These are phyloP conservation scores for Steinernema hermaphroditum DNA, from an alignment of 2,888 invertebrate species.

Conservation along the genomic window DNA sequence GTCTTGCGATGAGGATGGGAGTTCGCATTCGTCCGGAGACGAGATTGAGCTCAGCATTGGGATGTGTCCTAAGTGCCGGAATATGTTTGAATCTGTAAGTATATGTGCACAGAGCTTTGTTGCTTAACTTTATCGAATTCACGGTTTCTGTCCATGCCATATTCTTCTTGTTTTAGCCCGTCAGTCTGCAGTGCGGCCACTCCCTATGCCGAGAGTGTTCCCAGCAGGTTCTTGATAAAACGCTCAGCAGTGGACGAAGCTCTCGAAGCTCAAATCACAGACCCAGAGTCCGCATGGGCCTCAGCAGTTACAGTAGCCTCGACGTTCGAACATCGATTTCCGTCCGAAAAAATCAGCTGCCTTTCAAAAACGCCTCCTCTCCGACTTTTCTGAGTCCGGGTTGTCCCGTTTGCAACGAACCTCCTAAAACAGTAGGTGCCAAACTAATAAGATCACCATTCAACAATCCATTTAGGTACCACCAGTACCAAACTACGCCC, in stretches of 20 bases:
- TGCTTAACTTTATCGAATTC: too few relatives aligned
- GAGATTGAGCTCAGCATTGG: constrained; percentile 16
- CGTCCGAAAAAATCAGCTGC: background rate
- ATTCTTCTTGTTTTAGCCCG: constrained; percentile 17
- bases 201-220: constrained; percentile 9
- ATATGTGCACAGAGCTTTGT: too few relatives aligned
- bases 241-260: background rate
- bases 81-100: constrained; percentile 15
- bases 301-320: constrained; percentile 10
- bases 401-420: constrained; percentile 13
- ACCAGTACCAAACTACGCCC: constrained; percentile 9
- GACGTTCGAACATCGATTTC: constrained; percentile 3
- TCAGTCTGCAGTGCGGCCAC: constrained; percentile 20
- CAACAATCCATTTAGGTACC: background rate
- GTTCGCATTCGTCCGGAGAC: constrained; percentile 1
- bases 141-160: too few relatives aligned
- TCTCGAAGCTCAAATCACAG: constrained; percentile 3
- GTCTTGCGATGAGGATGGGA: constrained; percentile 15
- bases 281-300: constrained; percentile 19
- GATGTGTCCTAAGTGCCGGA: constrained; percentile 13
- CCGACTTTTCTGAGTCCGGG: constrained; percentile 4
- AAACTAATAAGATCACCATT: background rate
- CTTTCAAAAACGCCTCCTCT: background rate
- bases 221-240: background rate
- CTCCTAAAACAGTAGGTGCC: background rate